Base-by-base conservation (phyloP, 2,888 invertebrate genomes). In the Physocephala rufipes region DNA sequence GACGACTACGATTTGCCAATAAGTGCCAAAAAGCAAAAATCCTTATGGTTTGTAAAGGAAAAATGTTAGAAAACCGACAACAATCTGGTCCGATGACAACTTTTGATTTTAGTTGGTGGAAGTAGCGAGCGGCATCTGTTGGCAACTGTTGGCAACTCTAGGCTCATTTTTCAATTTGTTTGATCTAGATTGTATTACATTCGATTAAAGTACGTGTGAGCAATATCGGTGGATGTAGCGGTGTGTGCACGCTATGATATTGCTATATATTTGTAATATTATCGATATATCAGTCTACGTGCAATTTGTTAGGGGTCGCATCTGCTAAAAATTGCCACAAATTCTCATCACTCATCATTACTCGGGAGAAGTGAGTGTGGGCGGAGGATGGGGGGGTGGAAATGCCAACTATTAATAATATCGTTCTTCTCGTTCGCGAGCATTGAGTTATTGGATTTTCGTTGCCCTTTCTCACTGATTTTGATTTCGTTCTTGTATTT, bases 241-340 rank as follows among this genome's bases (percentile, higher is more conserved):
- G 30, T 30, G 19, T 21, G 21, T 36, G 19, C 43, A 5, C 30
- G 30, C 7, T n/a, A 3, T 62, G 26, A 16, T 36, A 36, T 36
- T 36, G 36, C 5, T n/a, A n/a, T n/a, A n/a, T 9, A 36, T 36
- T 36, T 36, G 36, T 9, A 4, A 36, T 9, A 7, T 36, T 36
- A 36, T 36, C 5, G 36, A 36, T 36, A 36, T 36, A 36, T 59
- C 15, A 16, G 30, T 36, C 28, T 58, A 49, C 47, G 63, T 26
- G 47, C 47, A n/a, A 36, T 36, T 36, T 9, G 36, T 36, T 9
- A 36, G 36, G n/a, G n/a, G 36, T 9, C 36, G 36, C 36, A 53
- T 53, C 36, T 45, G 45, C 30, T 67, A 62, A 49, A 61, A 68
- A 51, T 68, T 62, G 36, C 68, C 61, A 62, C 68, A 68, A 51